Base-by-base conservation (phyloP, 1,140 invertebrate species). In the Harlomillsia oculata region DNA sequence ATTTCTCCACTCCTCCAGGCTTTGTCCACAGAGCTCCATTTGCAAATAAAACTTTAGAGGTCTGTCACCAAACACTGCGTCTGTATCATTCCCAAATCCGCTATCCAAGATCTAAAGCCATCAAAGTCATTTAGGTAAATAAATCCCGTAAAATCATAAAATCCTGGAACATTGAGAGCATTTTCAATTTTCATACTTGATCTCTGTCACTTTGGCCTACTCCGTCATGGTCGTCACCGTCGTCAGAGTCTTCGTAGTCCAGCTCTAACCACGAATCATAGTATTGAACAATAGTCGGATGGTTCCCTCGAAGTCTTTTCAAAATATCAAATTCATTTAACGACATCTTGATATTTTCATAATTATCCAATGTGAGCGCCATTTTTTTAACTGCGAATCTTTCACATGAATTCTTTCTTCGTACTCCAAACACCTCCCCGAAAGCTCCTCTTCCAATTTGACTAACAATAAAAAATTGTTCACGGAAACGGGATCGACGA, bases 191-290 rank as follows among this genome's bases (percentile, higher is more conserved):
- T n/a, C n/a, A n/a, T n/a, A n/a, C n/a, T n/a, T n/a, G n/a, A n/a
- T n/a, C n/a, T n/a, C n/a, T n/a, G n/a, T n/a, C n/a, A 34, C n/a
- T n/a, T n/a, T n/a, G n/a, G 6, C 16, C 9, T 41, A 9, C 9
- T 21, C 40, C 9, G 6, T 5, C n/a, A n/a, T n/a, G n/a, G 6
- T 53, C 51, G 1, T 43, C 46, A 16, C 23, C 32, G 5, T 37
- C 20, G 36, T 57, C 26, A 1, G 39, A 16, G 5, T 53, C 36
- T 16, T 37, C 43, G 25, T 21, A 48, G 4, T 62, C 56, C 18
- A 65, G 32, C 29, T 57, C 60, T 11, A 65, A 25, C 64, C 64
- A 65, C 14, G 60, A 62, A 20, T 65, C 58, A 43, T 43, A 49
- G 18, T 49, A 50, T 23, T 28, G 6, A 21, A 65, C 43, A 34